A percentile compares a stretch with the other conserved stretches of the same genome.
These are phyloP conservation scores for Picathartes gymnocephalus DNA, from an alignment of 2,113 vertebrate species.

Conservation along the genomic window DNA sequence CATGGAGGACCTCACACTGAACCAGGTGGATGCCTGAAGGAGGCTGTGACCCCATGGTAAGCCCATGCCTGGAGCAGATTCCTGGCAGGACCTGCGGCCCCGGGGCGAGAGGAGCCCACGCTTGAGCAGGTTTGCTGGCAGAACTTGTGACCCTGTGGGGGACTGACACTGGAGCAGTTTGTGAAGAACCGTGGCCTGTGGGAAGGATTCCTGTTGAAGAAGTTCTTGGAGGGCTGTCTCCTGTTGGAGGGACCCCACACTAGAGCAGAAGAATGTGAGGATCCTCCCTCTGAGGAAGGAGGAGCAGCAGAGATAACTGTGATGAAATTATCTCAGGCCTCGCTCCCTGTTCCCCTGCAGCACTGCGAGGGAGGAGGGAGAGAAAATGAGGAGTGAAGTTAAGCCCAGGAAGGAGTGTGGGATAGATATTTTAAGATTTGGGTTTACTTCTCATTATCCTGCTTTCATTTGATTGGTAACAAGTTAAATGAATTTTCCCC, in stretches of 20 bases:
- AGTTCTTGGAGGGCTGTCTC: not conserved
- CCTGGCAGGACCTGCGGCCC: not conserved
- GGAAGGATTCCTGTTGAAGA: not conserved
- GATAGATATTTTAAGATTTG: not conserved
- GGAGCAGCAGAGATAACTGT: not conserved
- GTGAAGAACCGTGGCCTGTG: not conserved
- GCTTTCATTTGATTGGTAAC: not conserved
- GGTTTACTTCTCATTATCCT: not conserved
- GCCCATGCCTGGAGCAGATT: not conserved
- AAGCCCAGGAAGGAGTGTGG: not conserved
- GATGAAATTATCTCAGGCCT: too few species aligned
- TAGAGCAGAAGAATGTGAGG: not conserved
- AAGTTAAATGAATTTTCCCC: not conserved
- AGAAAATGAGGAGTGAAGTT: not conserved
- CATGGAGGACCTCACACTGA: rapidly evolving
- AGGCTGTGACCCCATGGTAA: not conserved
- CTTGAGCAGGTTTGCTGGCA: not conserved
- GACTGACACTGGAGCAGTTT: rapidly evolving
- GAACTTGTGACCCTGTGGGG: not conserved
- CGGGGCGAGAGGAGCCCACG: not conserved
- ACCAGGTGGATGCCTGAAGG: not conserved
- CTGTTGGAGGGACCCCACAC: not conserved
- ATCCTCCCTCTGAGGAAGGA: not conserved
- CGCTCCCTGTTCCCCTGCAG: not conserved
- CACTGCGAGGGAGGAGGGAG: not conserved